Evolutionary conservation across 1,140 invertebrate genomes (phyloP), one percentile per base, ranked within the genome.

Genomic region (Drosophila leontia): DNA sequence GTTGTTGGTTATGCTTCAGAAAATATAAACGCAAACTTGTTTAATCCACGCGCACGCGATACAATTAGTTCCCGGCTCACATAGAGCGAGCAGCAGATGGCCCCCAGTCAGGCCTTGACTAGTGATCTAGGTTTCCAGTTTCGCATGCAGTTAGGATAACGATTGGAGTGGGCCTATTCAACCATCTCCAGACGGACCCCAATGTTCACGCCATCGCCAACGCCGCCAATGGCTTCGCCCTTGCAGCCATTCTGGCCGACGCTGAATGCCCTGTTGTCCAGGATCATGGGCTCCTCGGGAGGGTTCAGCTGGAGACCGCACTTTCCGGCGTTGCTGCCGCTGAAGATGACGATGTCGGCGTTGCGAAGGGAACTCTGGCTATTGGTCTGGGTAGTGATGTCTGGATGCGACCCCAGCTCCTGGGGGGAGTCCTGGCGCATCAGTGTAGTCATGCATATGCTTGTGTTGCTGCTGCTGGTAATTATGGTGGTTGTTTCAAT

Each of bases 1-100:
- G 61, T 23, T 55, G 53, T 56, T 56, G 56, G 60, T 53, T 63
- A 70, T 83, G 75, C 56, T 75, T 82, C 53, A 61, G 48, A 78
- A 74, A 82, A 79, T 75, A 62, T 75, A 79, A 82, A 82, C 75
- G 80, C 80, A 82, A 56, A 79, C 75, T 75, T 74, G 57, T 83
- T 82, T 82, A 82, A 82, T 78, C 47, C 75, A 75, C 57, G 51
- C 61, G 60, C 64, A 70, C 50, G 57, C 57, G 44, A 68, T 72
- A 51, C 72, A 72, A 72, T 77, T 71, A 48, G 44, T 53, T 61
- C 17, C 32, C 13, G 12, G 48, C 56, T 29, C 51, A 44, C 56
- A 34, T 34, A 44, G 35, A n/a, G 45, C 34, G 59, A 56, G 32
- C 63, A 47, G 39, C 48, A 47, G 48, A 41, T 70, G 67, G 67